Evolutionary conservation across 1,140 invertebrate species (phyloP), one percentile per base, ranked within the genome.

Genomic region (Olivierus martensii): DNA sequence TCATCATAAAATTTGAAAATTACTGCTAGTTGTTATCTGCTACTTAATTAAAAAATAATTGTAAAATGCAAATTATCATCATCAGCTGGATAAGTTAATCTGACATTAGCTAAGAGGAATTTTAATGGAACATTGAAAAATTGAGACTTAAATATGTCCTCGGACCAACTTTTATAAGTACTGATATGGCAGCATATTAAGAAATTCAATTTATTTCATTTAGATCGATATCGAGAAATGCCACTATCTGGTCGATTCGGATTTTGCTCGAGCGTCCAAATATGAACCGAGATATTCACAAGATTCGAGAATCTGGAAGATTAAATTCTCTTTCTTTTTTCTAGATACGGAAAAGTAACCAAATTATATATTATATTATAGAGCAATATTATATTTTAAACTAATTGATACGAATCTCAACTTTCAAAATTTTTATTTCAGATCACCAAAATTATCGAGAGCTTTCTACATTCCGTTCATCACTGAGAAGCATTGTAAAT

Each of bases 401-500:
- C 52, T 28, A 14, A 49, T n/a, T n/a, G n/a, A n/a, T n/a, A 48
- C 15, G 49, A 10, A 34, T 56, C 49, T 49, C 43, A 15, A 45
- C 50, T 36, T 37, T 51, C 49, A 36, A 41, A 45, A 49, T 69
- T 54, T 55, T 49, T 50, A 68, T 64, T 63, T 58, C 63, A 79
- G 77, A 51, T 93, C 89, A 1, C 80, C 87, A 68, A 71, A 71
- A 57, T 70, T 92, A 39, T 82, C 87, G 52, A 72, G 90, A 67
- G 81, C 88, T 38, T 94, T 94, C 65, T 94, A 89, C 66, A 73
- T 96, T 68, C 90, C 91, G 49, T 80, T 82, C 64, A 51, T 91
- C 19, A 87, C 83, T 3, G 72, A 80, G 61, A 75, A 75, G 61
- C 77, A 80, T 62, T 80, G 80, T 54, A 73, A 72, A 17, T 93